These are phyloP conservation scores for Conus ventricosus DNA, from an alignment of 1,140 invertebrate species.

Conservation along the genomic window DNA sequence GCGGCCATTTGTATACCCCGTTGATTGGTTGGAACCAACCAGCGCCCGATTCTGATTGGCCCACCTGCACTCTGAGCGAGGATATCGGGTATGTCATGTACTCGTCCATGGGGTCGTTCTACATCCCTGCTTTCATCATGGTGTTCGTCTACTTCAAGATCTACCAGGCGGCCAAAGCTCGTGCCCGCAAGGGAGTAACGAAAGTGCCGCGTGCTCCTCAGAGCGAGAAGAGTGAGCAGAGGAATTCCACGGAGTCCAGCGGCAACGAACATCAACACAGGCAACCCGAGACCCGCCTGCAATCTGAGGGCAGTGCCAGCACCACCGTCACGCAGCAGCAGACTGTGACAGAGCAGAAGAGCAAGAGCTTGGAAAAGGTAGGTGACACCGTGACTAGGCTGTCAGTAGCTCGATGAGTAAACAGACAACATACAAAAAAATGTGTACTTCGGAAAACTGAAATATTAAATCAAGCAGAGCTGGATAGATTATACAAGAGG, in stretches of 20 bases:
- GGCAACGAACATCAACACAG: slow-evolving; percentile 33
- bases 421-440: too few relatives aligned
- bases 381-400: too few relatives aligned
- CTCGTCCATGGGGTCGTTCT: slow-evolving; percentile 76
- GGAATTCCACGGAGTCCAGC: slow-evolving; percentile 51
- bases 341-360: too few relatives aligned
- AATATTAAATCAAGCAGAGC: too few relatives aligned
- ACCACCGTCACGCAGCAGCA: background rate
- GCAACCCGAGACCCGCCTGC: slow-evolving; percentile 2
- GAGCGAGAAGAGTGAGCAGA: slow-evolving; percentile 37
- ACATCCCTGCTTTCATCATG: slow-evolving; percentile 76
- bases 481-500: too few relatives aligned
- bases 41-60: slow-evolving; percentile 66
- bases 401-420: too few relatives aligned
- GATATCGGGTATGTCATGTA: slow-evolving; percentile 76
- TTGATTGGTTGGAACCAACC: slow-evolving; percentile 95
- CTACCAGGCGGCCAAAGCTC: slow-evolving; percentile 66
- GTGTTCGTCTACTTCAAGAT: slow-evolving; percentile 75
- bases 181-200: slow-evolving; percentile 84
- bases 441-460: too few relatives aligned
- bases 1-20: slow-evolving; percentile 97
- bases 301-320: background rate
- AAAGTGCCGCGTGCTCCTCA: slow-evolving; percentile 41
- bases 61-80: slow-evolving; percentile 74
- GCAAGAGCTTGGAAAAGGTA: too few relatives aligned